phyloP scores from a whole-genome alignment of 37 sponge, comb jelly and placozoan genomes.

The Beroe ovata region DNA sequence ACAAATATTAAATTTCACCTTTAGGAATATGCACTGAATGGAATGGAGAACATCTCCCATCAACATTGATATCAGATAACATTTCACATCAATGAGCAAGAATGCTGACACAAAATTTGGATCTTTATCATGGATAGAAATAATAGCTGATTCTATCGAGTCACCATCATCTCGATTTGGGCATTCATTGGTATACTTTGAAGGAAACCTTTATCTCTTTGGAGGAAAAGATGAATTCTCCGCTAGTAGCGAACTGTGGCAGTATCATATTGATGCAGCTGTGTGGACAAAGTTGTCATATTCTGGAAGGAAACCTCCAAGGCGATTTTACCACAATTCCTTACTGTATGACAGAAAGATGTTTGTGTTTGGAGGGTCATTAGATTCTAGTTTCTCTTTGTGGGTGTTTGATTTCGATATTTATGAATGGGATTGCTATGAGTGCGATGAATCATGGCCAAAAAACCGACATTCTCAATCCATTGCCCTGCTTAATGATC shows the following conservation, averaged over 20 bases:
- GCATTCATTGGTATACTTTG: slow-evolving; percentile 20
- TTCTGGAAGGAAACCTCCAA: slow-evolving; percentile 14
- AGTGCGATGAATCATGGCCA: not conserved
- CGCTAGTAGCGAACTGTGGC: slow-evolving; percentile 46
- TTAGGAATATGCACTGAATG: too few species aligned
- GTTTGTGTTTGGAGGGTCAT: slow-evolving; percentile 59
- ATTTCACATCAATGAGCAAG: slow-evolving; percentile 26
- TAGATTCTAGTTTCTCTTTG: slow-evolving; percentile 35
- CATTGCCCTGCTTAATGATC: too few species aligned
- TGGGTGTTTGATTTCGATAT: slow-evolving; percentile 58
- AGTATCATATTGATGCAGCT: slow-evolving; percentile 24
- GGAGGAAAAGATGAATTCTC: slow-evolving; percentile 62
- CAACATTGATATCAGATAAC: too few species aligned
- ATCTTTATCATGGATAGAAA: slow-evolving; percentile 52
- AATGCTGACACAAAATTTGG: slow-evolving; percentile 62
- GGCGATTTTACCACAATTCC: slow-evolving; percentile 19
- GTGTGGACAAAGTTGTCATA: slow-evolving; percentile 45
- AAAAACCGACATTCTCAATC: slow-evolving; percentile 20
- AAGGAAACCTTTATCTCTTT: slow-evolving; percentile 50
- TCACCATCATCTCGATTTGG: slow-evolving; percentile 39
- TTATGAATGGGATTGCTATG: slow-evolving; percentile 17
- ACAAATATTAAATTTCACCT: too few species aligned
- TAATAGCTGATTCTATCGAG: slow-evolving; percentile 29
- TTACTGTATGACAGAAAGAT: slow-evolving; percentile 12
- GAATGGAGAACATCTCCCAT: too few species aligned